These are phyloP conservation scores for Ammodytes dubius DNA, from an alignment of 2,113 vertebrate species.

Conservation along the genomic window DNA sequence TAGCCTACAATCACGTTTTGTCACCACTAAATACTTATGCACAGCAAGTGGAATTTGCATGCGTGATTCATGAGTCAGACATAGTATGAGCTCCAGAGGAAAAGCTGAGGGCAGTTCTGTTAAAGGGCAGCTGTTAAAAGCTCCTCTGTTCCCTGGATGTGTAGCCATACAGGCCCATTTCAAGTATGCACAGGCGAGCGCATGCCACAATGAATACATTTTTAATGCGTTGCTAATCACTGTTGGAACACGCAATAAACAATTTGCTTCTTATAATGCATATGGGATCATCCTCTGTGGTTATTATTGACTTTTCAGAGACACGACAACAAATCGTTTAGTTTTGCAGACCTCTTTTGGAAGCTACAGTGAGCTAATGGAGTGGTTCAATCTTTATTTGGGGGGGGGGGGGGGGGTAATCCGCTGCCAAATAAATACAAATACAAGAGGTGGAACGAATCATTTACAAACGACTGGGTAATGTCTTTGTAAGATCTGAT, in stretches of 20 bases:
- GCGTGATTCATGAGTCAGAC: constrained; percentile 26
- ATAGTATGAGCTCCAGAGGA: constrained; percentile 16
- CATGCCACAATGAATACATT: constrained; percentile 3
- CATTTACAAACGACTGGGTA: not conserved
- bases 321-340: constrained; percentile 33
- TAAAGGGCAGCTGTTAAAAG: constrained; percentile 29
- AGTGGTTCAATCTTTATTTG: constrained; percentile 2
- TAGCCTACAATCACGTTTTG: not conserved
- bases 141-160: constrained; percentile 8
- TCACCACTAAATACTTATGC: not conserved
- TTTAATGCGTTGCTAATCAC: not conserved
- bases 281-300: not conserved
- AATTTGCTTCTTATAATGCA: not conserved
- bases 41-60: constrained; percentile 31
- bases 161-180: not conserved
- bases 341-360: constrained; percentile 63
- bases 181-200: constrained; percentile 4
- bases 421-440: not conserved
- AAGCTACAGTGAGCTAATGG: constrained; percentile 10
- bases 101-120: constrained; percentile 22
- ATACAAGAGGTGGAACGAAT: constrained; percentile 6
- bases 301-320: constrained; percentile 9
- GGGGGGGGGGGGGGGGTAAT: too few species aligned
- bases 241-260: constrained; percentile 6
- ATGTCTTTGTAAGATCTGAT: not conserved